These are phyloP conservation scores for Typhlichthys subterraneus DNA, from an alignment of 2,797 vertebrate genomes.

Conservation along the genomic window DNA sequence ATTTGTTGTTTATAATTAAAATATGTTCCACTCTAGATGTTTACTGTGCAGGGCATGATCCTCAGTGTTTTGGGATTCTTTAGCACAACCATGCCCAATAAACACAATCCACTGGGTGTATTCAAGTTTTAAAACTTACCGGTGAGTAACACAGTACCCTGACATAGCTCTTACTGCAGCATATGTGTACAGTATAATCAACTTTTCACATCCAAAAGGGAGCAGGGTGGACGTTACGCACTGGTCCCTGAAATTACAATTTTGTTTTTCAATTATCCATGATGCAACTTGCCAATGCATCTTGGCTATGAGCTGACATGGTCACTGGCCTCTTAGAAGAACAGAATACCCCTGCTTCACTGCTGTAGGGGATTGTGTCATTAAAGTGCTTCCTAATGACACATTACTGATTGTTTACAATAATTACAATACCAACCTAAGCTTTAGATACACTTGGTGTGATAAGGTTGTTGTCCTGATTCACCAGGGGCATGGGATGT, in stretches of 20 bases:
- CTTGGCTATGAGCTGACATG: conserved; percentile 48
- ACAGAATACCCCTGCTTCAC: conserved; percentile 13
- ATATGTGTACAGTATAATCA: conserved; percentile 60
- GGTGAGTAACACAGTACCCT: conserved; percentile 27
- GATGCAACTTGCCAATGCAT: conserved; percentile 59
- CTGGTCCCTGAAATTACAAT: conserved; percentile 73
- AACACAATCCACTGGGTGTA: conserved; percentile 27
- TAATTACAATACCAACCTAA: conserved; percentile 1
- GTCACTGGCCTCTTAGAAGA: conserved; percentile 35
- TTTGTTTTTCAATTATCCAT: conserved; percentile 77
- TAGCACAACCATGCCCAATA: not conserved
- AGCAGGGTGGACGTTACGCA: conserved; percentile 60
- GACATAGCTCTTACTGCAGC: conserved; percentile 42
- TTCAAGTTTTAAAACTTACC: conserved; percentile 28
- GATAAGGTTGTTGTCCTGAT: conserved; percentile 21
- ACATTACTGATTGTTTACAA: conserved; percentile 30
- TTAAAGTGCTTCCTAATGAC: conserved; percentile 30
- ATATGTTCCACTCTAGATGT: too few species aligned
- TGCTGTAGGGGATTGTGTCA: conserved; percentile 32
- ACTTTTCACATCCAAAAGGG: conserved; percentile 38
- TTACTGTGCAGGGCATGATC: conserved; percentile 13
- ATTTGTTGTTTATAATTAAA: too few species aligned
- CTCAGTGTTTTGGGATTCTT: conserved; percentile 17
- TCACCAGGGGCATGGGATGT: conserved; percentile 24
- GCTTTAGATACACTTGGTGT: conserved; percentile 24